A percentile compares a stretch with the other conserved stretches of the same genome.
phyloP scores from a whole-genome alignment of 2,888 invertebrate genomes.

The Tachina lurida region DNA sequence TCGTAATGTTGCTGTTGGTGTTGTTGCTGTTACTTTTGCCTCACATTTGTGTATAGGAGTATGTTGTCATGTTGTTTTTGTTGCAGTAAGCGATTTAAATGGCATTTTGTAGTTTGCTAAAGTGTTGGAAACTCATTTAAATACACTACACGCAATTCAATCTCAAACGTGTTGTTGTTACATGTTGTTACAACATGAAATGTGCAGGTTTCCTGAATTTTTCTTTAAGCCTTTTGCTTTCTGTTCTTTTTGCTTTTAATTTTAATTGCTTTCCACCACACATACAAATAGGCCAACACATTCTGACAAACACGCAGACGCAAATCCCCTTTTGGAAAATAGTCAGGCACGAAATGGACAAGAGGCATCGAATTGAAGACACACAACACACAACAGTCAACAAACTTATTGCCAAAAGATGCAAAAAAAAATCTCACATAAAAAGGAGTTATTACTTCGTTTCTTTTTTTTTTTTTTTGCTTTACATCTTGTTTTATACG shows the following conservation, averaged over 20 bases:
- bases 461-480: conserved; percentile 15
- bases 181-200: conserved; percentile 69
- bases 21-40: conserved; percentile 33
- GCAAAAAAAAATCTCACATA: conserved; percentile 8
- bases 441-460: conserved; percentile 52
- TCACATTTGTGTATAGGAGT: neutral
- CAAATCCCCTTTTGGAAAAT: conserved; percentile 19
- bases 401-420: conserved; percentile 53
- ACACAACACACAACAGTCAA: conserved; percentile 10
- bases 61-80: neutral
- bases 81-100: conserved; percentile 65
- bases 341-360: conserved; percentile 48
- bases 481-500: conserved; percentile 11
- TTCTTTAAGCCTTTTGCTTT: conserved; percentile 25
- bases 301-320: conserved; percentile 46
- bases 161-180: conserved; percentile 69
- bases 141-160: conserved; percentile 72
- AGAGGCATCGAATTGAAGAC: conserved; percentile 22
- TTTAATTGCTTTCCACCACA: conserved; percentile 70
- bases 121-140: conserved; percentile 72
- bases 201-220: conserved; percentile 65
- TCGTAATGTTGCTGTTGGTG: conserved; percentile 16
- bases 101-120: conserved; percentile 71
- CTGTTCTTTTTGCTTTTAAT: conserved; percentile 51
- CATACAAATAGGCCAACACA: conserved; percentile 31